These are phyloP conservation scores for Eciton burchellii DNA, from an alignment of 1,140 invertebrate genomes.

Conservation along the genomic window DNA sequence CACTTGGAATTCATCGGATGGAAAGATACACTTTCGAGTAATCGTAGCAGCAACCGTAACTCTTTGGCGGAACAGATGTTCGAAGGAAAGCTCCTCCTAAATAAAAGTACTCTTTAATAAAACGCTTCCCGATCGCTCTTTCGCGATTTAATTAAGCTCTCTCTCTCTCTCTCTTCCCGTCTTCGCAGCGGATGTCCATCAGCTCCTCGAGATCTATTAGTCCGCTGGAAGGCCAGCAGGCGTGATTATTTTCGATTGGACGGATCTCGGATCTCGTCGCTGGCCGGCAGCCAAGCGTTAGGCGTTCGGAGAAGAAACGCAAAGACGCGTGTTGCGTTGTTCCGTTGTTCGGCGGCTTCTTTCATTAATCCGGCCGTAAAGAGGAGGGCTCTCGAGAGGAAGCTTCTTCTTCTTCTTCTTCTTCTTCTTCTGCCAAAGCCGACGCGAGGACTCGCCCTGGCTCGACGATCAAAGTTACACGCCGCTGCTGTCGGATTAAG, in stretches of 20 bases:
- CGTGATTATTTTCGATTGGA: conserved; percentile 75
- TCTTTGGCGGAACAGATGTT: background rate
- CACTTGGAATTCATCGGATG: background rate
- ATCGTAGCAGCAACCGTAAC: background rate
- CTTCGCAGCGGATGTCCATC: conserved; percentile 24
- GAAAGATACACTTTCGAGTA: background rate
- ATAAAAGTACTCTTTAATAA: background rate
- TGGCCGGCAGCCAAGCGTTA: conserved; percentile 67
- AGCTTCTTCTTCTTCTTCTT: too few relatives aligned
- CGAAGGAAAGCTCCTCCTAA: background rate
- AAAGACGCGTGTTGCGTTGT: conserved; percentile 64
- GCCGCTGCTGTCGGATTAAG: background rate
- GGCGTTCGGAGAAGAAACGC: conserved; percentile 70
- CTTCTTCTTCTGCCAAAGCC: background rate
- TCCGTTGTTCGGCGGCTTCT: conserved; percentile 52
- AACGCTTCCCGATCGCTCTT: background rate
- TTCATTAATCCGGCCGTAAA: conserved; percentile 52
- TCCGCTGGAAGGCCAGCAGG: conserved; percentile 14
- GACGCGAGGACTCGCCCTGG: conserved; percentile 22
- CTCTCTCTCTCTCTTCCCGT: conserved; percentile 1
- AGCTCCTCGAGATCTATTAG: conserved; percentile 26
- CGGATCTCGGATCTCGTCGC: conserved; percentile 47
- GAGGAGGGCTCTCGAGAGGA: conserved; percentile 20
- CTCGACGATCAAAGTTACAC: conserved; percentile 9
- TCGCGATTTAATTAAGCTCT: conserved; percentile 45